Conservation (phyloP, 2,888 invertebrate genomes). For the Nasonovia ribisnigri region DNA sequence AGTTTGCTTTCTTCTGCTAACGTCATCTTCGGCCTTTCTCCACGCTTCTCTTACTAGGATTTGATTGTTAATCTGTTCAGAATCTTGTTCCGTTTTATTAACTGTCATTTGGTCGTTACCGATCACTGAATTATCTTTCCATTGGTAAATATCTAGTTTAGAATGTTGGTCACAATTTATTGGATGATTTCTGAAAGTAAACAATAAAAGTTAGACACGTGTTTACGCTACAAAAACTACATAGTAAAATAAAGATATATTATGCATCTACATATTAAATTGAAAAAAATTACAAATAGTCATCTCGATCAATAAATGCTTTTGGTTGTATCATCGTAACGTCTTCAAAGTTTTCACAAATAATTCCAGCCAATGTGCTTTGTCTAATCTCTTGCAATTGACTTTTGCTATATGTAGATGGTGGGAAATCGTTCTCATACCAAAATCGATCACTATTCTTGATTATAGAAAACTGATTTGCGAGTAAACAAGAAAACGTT, state of each 20-base stretch:
- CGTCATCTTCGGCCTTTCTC: constrained; percentile 83
- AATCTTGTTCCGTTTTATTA: constrained; percentile 65
- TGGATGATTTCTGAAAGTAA: constrained; percentile 75
- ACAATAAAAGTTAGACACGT: constrained; percentile 47
- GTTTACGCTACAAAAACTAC: background rate
- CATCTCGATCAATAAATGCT: constrained; percentile 58
- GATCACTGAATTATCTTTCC: constrained; percentile 75
- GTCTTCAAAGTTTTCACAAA: constrained; percentile 54
- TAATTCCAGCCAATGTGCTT: constrained; percentile 51
- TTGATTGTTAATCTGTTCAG: constrained; percentile 77
- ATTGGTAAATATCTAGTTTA: constrained; percentile 78
- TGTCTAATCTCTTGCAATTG: constrained; percentile 65
- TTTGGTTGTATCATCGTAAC: constrained; percentile 52
- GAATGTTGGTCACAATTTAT: constrained; percentile 82
- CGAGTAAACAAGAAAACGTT: constrained; percentile 88
- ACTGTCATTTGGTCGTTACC: constrained; percentile 68
- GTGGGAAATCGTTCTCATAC: constrained; percentile 95
- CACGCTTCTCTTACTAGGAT: constrained; percentile 82
- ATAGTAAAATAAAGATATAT: background rate
- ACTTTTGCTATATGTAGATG: constrained; percentile 80
- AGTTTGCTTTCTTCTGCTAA: constrained; percentile 81
- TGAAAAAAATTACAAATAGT: constrained; percentile 54
- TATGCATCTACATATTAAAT: background rate
- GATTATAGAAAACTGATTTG: constrained; percentile 84
- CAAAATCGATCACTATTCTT: constrained; percentile 92